Conservation (phyloP, 2,797 vertebrate species). For the Tapirus indicus region DNA sequence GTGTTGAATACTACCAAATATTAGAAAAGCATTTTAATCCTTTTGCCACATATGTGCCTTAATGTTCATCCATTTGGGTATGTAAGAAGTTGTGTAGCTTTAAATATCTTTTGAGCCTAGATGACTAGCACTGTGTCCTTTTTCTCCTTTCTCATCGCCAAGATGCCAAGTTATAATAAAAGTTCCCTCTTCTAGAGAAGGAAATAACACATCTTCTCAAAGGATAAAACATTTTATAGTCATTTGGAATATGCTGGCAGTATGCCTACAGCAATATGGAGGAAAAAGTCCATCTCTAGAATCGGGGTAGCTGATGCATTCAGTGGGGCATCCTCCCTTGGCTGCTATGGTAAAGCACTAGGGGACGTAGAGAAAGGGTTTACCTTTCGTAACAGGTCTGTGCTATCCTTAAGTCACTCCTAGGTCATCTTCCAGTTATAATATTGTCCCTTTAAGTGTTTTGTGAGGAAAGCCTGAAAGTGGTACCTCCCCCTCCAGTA, state of each 20-base stretch:
- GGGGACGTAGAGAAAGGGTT: background rate
- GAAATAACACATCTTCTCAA: conserved; percentile 15
- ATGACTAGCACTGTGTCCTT: background rate
- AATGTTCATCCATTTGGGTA: background rate
- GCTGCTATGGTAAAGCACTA: background rate
- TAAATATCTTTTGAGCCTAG: background rate
- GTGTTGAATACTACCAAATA: background rate
- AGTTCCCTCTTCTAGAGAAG: background rate
- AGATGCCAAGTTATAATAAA: background rate
- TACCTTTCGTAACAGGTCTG: background rate
- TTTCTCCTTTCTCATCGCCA: background rate
- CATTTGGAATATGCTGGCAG: background rate
- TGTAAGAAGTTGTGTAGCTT: background rate
- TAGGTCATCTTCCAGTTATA: background rate
- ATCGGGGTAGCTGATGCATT: background rate
- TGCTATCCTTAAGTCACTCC: background rate
- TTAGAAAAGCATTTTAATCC: background rate
- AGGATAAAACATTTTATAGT: conserved; percentile 27
- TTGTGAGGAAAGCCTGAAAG: background rate
- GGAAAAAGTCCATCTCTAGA: background rate
- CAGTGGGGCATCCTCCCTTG: background rate
- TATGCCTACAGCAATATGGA: background rate
- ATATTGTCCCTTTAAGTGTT: background rate
- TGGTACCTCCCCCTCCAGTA: background rate
- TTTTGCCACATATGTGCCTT: background rate